These are phyloP conservation scores for Pteruthius melanotis DNA, from an alignment of 2,113 vertebrate genomes.

Conservation along the genomic window DNA sequence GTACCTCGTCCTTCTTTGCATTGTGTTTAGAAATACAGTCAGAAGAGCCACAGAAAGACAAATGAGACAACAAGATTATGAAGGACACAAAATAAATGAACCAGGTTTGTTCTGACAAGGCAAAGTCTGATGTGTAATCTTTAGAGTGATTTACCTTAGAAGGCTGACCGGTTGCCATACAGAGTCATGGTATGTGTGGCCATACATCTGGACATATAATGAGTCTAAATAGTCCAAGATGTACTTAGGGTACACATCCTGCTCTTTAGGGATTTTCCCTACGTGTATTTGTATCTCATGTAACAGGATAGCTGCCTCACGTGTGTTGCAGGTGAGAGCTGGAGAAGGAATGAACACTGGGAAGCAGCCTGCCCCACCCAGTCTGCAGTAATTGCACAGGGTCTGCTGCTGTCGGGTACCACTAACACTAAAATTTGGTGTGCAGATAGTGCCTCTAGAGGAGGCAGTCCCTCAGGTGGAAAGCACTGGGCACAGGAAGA, in stretches of 20 bases:
- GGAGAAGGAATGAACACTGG: not conserved
- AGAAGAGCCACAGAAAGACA: not conserved
- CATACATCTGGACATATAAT: not conserved
- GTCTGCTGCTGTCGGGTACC: not conserved
- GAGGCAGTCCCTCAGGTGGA: not conserved
- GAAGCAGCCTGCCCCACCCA: not conserved
- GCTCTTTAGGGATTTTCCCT: not conserved
- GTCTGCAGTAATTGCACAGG: rapidly evolving
- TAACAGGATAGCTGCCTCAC: rapidly evolving
- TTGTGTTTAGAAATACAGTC: not conserved
- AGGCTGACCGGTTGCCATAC: not conserved
- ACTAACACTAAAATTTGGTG: not conserved
- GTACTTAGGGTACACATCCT: rapidly evolving
- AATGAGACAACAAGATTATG: not conserved
- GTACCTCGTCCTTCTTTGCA: not conserved
- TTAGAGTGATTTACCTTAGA: not conserved
- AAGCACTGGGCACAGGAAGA: rapidly evolving
- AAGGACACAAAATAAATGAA: not conserved
- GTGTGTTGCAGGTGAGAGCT: not conserved
- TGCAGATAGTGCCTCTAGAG: not conserved
- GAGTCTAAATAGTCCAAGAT: not conserved
- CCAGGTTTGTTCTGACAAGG: not conserved
- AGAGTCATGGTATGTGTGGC: not conserved
- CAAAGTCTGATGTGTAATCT: not conserved
- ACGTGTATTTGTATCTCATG: rapidly evolving